These are phyloP conservation scores for Eleutherodactylus coqui DNA, from an alignment of 2,797 vertebrate genomes.

Conservation along the genomic window DNA sequence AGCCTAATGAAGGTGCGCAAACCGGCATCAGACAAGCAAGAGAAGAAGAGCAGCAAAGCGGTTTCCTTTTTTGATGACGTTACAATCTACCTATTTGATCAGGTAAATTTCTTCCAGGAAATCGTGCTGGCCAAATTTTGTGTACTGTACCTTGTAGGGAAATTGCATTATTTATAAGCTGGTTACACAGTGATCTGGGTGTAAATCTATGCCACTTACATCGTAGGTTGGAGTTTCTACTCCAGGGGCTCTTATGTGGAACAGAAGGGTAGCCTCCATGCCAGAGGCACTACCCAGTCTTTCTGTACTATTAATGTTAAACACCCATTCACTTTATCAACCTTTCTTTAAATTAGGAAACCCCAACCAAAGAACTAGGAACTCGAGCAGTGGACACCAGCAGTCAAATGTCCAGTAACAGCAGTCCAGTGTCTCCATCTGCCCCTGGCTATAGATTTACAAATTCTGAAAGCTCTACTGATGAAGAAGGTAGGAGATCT, in stretches of 20 bases:
- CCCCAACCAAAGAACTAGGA: conserved; percentile 94
- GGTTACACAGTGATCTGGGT: too few relatives aligned
- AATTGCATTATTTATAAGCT: too few relatives aligned
- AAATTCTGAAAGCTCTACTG: conserved; percentile 96
- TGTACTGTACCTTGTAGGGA: too few relatives aligned
- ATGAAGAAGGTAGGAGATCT: conserved; percentile 91
- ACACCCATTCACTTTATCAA: not conserved
- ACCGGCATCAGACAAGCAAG: conserved; percentile 52
- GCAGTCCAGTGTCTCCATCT: conserved; percentile 73
- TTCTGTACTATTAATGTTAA: not conserved
- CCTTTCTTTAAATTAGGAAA: conserved; percentile 82
- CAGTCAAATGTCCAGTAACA: conserved; percentile 78
- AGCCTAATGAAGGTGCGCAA: conserved; percentile 85
- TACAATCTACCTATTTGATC: conserved; percentile 97
- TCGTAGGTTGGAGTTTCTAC: not conserved
- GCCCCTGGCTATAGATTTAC: conserved; percentile 81
- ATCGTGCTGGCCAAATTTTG: too few relatives aligned
- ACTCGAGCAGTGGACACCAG: conserved; percentile 78
- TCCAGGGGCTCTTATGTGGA: not conserved
- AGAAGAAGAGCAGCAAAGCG: conserved; percentile 79
- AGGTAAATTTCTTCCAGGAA: conserved; percentile 78
- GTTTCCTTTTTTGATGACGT: conserved; percentile 98
- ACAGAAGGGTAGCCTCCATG: not conserved
- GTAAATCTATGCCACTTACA: too few relatives aligned
- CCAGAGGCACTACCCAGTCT: not conserved